These are phyloP conservation scores for Torymus aiolomorphi DNA, from an alignment of 2,888 invertebrate genomes.

Conservation along the genomic window DNA sequence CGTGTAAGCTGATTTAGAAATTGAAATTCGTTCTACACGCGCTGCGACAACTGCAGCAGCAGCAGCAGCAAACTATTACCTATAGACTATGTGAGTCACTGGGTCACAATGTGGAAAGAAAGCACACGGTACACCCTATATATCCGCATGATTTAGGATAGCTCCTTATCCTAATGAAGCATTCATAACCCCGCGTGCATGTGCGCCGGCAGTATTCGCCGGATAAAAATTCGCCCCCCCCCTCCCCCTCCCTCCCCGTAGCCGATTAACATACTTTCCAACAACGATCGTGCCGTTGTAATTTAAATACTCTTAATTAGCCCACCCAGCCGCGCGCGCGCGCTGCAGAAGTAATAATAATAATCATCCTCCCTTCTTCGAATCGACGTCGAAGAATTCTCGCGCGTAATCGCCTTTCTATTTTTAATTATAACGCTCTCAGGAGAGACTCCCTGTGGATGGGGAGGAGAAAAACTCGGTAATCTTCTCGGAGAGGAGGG, in stretches of 20 bases:
- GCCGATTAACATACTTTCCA: too few species aligned
- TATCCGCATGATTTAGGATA: constrained; percentile 1
- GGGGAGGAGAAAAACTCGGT: neutral
- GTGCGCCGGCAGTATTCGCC: neutral
- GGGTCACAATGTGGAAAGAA: neutral
- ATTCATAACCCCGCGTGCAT: neutral
- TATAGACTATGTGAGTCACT: too few species aligned
- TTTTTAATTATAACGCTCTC: constrained; percentile 30
- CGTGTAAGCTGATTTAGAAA: too few species aligned
- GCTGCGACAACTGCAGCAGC: too few species aligned
- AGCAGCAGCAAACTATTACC: too few species aligned
- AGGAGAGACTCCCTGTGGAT: neutral
- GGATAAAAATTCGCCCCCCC: neutral
- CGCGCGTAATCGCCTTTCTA: constrained; percentile 34
- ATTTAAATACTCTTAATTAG: constrained; percentile 28
- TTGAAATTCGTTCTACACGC: too few species aligned
- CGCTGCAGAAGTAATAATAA: neutral
- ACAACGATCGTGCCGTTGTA: neutral
- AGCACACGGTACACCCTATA: neutral
- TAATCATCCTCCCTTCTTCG: constrained; percentile 4
- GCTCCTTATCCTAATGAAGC: constrained; percentile 9
- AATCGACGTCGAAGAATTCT: constrained; percentile 39
- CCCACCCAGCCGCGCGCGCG: neutral
- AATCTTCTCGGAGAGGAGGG: neutral
- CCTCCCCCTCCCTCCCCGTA: too few species aligned